Evolutionary conservation across 2,888 invertebrate species (phyloP), one percentile per base, ranked within the genome.

Genomic region (Sipha maydis): DNA sequence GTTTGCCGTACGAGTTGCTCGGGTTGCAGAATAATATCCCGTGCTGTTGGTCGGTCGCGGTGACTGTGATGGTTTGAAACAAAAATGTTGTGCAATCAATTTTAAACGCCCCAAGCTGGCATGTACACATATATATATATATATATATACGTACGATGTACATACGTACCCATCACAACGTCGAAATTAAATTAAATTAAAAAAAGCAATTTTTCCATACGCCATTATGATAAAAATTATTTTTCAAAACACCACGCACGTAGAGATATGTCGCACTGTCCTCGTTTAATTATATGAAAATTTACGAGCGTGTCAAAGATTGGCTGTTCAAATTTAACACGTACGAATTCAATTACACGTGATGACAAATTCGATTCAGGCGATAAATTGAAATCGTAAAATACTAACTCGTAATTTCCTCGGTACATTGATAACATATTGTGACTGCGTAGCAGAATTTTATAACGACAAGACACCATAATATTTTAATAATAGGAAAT

Each of bases 201-300:
- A 48, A 48, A 11, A 11, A 48, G 2, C 11, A 48, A 14, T 48
- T 48, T 48, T 48, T 17, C 28, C 28, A 11, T 31, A 3, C 14
- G 48, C 48, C 48, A 11, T 48, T 48, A 48, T 48, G 48, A 67
- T 80, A 80, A 28, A 69, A 80, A 75, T 56, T 14, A 9, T 28
- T 48, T 54, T 83, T 54, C 8, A 17, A 71, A 56, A 61, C 21
- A 61, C 83, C 56, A 21, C 56, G 28, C 75, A 83, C 56, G 38
- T 61, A 61, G 14, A 3, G 8, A 14, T 28, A 38, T 31, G 28
- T 14, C 73, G 14, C 34, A 25, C 48, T 48, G 25, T 7, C 48
- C 31, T 5, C 54, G 34, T 28, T 83, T 34, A 54, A 83, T 54
- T 83, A 71, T 71, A 71, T 69, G 71, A 25, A 71, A 54, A 83